Evolutionary conservation across 1,140 invertebrate species (phyloP).

Genomic region (Drosophila mayri): DNA sequence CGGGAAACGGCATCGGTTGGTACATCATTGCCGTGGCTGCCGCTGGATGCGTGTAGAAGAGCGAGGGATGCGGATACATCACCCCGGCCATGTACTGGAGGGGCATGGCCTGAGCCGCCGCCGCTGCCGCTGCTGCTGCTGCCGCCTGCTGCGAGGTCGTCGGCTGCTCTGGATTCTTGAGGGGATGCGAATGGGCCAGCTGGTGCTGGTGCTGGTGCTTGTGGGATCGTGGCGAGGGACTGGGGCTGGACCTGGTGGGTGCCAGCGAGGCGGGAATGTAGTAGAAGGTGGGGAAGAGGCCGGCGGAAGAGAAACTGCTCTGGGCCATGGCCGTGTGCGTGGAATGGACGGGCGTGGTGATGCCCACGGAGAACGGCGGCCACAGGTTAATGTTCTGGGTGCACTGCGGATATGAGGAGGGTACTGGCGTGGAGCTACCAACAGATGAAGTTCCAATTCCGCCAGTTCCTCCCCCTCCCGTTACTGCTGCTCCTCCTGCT

Average conservation of each 20-base stretch:
- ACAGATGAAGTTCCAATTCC: slow-evolving; percentile 6
- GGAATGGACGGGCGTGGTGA: slow-evolving; percentile 84
- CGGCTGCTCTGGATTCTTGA: slow-evolving; percentile 44
- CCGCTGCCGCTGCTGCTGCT: slow-evolving; percentile 46
- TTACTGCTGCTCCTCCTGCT: neutral
- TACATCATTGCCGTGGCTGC: slow-evolving; percentile 79
- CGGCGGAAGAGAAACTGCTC: slow-evolving; percentile 69
- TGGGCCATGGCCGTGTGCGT: slow-evolving; percentile 78
- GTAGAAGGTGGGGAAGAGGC: slow-evolving; percentile 85
- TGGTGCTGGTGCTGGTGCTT: slow-evolving; percentile 4
- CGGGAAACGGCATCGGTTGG: slow-evolving; percentile 76
- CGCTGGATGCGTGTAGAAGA: slow-evolving; percentile 80
- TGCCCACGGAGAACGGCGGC: slow-evolving; percentile 87
- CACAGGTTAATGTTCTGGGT: slow-evolving; percentile 86
- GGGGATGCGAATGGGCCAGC: slow-evolving; percentile 1
- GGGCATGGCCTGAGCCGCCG: slow-evolving; percentile 48
- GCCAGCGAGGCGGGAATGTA: slow-evolving; percentile 86
- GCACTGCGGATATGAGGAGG: slow-evolving; percentile 28
- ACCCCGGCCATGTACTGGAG: slow-evolving; percentile 87
- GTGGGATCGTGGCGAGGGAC: slow-evolving; percentile 11
- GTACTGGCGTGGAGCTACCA: slow-evolving; percentile 19
- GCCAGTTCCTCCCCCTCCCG: neutral
- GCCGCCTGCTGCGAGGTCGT: slow-evolving; percentile 62
- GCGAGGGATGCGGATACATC: slow-evolving; percentile 85
- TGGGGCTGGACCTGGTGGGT: slow-evolving; percentile 15